Conservation (phyloP, 2,797 vertebrate genomes). For the Oreochromis mossambicus region DNA sequence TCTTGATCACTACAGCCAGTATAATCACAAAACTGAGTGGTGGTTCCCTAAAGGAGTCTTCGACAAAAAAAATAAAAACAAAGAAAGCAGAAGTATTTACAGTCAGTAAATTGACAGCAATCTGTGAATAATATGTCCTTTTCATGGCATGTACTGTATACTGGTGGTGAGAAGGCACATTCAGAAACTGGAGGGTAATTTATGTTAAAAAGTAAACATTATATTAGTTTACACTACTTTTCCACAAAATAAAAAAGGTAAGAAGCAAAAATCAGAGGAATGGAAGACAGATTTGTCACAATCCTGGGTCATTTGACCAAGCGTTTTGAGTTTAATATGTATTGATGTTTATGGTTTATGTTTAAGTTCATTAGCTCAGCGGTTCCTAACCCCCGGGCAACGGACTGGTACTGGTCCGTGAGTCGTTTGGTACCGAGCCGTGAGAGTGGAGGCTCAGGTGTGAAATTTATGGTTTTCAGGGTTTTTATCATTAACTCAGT, state of each 20-base stretch:
- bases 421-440: neutral
- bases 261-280: neutral
- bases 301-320: neutral
- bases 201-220: neutral
- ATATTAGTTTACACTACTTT: neutral
- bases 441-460: neutral
- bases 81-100: neutral
- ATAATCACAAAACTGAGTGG: neutral
- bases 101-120: neutral
- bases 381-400: neutral
- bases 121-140: neutral
- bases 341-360: neutral
- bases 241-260: neutral
- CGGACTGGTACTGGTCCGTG: neutral
- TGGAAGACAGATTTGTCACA: neutral
- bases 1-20: neutral
- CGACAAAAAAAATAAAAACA: neutral
- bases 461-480: neutral
- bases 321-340: neutral
- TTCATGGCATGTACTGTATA: neutral
- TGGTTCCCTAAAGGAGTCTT: neutral
- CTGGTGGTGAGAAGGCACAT: neutral
- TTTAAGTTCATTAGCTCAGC: neutral
- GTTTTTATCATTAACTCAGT: fast-evolving
- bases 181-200: neutral